Evolutionary conservation across 2,888 invertebrate genomes (phyloP), one percentile per base, ranked within the genome.

Genomic region (Sphecodes monilicornis): DNA sequence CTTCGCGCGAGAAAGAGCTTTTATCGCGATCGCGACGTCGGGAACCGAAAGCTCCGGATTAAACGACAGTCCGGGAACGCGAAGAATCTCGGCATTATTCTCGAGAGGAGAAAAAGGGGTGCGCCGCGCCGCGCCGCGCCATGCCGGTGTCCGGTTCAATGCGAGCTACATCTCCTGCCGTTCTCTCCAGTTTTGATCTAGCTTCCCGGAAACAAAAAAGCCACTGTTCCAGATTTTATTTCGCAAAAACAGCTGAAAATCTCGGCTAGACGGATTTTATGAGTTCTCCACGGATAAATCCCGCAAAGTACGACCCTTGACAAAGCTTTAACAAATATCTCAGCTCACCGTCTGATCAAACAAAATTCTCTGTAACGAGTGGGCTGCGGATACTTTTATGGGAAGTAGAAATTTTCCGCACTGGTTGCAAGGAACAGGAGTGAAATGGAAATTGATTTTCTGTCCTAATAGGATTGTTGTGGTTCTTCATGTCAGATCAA

Each of bases 21-120:
- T 88, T 88, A 86, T 85, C 86, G 81, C 60, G 73, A 80, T 82
- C 73, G 39, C 75, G 41, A 54, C 64, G 78, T 72, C 68, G 77
- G 69, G 50, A 22, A 22, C 41, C 46, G 80, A 43, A 60, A 60
- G 39, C 54, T 74, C 69, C 1, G 69, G 82, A 82, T 82, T 79
- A 79, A 79, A 82, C 80, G 79, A 74, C 39, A 50, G 69, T 11
- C 69, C 39, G 57, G 22, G 73, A 73, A 26, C 72, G 57, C 43
- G 46, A 66, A 26, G 39, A 60, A 79, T 82, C 72, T 69, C 29
- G 39, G 39, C 10, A 32, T 13, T 70, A 76, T 76, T 41, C 41
- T 8, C n/a, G 22, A 3, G 68, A 41, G 69, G 60, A 18, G 64
- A 32, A 64, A 64, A 64, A 32, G 32, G 64, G 29, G 32, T 16